Evolutionary conservation across 2,888 invertebrate genomes (phyloP).

Genomic region (Eueremaeus valkanovi): DNA sequence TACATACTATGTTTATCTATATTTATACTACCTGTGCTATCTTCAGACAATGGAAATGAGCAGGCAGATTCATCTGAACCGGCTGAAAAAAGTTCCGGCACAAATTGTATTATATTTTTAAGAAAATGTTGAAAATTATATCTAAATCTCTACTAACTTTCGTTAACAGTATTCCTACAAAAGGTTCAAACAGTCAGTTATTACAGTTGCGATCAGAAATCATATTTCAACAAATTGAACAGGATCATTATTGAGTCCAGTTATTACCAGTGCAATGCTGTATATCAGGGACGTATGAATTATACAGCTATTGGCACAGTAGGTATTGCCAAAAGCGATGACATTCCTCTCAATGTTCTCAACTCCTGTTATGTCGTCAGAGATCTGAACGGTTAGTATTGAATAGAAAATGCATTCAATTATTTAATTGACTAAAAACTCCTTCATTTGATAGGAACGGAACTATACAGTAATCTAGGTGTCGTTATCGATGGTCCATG

Average conservation of each 20-base stretch:
- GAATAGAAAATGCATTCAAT: neutral
- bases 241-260: neutral
- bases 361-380: neutral
- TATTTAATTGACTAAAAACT: neutral
- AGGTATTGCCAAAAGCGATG: no score
- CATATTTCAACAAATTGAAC: neutral
- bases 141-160: no score
- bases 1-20: no score
- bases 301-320: neutral
- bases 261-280: neutral
- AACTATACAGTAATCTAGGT: neutral
- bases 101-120: no score
- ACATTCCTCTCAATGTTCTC: neutral
- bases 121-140: no score
- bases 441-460: neutral
- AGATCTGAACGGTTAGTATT: neutral
- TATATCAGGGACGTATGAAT: neutral
- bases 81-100: no score
- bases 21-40: no score
- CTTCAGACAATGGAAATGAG: no score
- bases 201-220: neutral
- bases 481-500: neutral
- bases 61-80: no score
- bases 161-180: neutral
- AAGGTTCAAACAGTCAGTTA: neutral